Conservation (phyloP, 2,113 vertebrate species). For the Cettia cetti region DNA sequence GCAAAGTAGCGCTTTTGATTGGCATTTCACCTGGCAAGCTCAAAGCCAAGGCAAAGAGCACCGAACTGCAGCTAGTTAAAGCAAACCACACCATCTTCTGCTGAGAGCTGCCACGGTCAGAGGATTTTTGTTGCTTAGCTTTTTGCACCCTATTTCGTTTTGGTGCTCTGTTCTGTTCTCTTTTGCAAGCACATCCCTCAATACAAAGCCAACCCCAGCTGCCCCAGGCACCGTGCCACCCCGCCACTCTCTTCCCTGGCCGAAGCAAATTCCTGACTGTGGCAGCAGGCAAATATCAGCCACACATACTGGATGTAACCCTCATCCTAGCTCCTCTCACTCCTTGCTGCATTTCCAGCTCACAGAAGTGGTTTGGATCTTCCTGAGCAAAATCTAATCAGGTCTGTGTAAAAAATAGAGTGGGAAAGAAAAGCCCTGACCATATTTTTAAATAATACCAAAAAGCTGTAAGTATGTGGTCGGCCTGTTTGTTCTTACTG, state of each 20-base stretch:
- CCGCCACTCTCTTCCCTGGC: neutral
- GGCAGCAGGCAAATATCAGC: neutral
- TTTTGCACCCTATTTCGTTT: neutral
- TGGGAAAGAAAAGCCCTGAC: neutral
- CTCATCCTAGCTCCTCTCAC: neutral
- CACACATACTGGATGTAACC: neutral
- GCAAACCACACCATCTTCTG: neutral
- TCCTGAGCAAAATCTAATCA: slow-evolving; percentile 37
- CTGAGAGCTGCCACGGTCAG: neutral
- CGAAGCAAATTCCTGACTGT: neutral
- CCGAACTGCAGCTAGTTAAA: neutral
- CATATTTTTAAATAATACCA: slow-evolving; percentile 62
- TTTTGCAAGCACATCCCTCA: neutral
- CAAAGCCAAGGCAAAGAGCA: neutral
- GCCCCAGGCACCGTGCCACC: neutral
- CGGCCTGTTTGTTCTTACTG: slow-evolving; percentile 23
- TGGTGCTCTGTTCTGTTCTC: neutral
- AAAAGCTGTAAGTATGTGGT: slow-evolving; percentile 52
- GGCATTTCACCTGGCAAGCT: neutral
- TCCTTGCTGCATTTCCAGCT: neutral
- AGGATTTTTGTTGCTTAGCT: neutral
- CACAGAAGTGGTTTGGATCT: neutral
- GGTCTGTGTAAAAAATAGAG: neutral
- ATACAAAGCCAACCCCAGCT: neutral
- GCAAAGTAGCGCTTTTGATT: neutral